A percentile compares a stretch with the other conserved stretches of the same genome.
phyloP scores from a whole-genome alignment of 2,797 vertebrate species.

The Macropodus opercularis region DNA sequence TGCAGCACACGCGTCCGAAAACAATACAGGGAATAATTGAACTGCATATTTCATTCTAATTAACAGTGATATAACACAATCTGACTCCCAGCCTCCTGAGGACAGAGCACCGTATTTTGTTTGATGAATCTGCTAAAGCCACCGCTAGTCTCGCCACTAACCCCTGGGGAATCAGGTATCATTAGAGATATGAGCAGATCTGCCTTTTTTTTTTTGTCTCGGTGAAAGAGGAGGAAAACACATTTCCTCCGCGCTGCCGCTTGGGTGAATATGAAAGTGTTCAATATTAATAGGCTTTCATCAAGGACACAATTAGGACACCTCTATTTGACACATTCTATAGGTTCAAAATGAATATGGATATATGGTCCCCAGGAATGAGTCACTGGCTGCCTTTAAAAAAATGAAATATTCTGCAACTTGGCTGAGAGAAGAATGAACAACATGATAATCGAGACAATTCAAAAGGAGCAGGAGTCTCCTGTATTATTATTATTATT shows the following conservation, averaged over 20 bases:
- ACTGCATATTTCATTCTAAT: conserved; percentile 87
- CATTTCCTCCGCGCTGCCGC: conserved; percentile 67
- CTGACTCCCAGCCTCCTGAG: conserved; percentile 83
- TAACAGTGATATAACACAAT: conserved; percentile 85
- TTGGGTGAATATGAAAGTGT: conserved; percentile 76
- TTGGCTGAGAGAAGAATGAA: conserved; percentile 56
- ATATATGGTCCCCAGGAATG: conserved; percentile 77
- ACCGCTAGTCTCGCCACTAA: conserved; percentile 73
- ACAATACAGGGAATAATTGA: conserved; percentile 84
- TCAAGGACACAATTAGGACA: conserved; percentile 89
- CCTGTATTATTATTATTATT: conserved; percentile 68
- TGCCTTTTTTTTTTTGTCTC: conserved; percentile 82
- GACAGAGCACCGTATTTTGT: conserved; percentile 81
- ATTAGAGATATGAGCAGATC: conserved; percentile 85
- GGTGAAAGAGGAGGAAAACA: conserved; percentile 56
- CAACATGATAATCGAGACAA: conserved; percentile 69
- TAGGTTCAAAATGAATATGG: conserved; percentile 82
- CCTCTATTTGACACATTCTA: conserved; percentile 84
- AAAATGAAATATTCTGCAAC: conserved; percentile 69
- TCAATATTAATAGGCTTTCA: conserved; percentile 88
- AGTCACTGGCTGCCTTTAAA: conserved; percentile 72
- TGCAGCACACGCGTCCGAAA: conserved; percentile 71
- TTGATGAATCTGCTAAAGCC: conserved; percentile 86
- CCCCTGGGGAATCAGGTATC: conserved; percentile 86
- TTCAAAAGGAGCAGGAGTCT: conserved; percentile 69